phyloP scores from a whole-genome alignment of 2,797 vertebrate species.

The Sarcophilus harrisii region DNA sequence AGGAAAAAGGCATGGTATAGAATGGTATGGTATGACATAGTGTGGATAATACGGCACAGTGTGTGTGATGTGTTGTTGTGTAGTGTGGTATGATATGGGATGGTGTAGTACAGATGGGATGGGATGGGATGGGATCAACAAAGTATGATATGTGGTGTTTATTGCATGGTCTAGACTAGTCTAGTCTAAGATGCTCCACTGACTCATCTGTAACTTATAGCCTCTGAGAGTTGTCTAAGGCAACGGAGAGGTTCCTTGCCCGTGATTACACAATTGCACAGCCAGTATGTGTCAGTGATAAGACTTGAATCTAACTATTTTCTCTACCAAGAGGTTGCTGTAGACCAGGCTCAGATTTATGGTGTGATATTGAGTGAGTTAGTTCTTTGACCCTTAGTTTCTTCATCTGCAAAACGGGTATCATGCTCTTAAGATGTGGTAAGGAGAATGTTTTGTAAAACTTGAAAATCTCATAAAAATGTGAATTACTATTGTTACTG shows the following conservation, averaged over 20 bases:
- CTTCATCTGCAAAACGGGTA: not conserved
- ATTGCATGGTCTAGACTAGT: not conserved
- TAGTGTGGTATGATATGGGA: not conserved
- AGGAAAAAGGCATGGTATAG: not conserved
- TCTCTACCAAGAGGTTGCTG: not conserved
- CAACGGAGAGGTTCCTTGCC: not conserved
- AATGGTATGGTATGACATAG: too few species aligned
- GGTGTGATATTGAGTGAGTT: not conserved
- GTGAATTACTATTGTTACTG: not conserved
- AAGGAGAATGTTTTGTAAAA: not conserved
- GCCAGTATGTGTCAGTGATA: not conserved
- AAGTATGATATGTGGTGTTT: not conserved
- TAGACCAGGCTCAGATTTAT: not conserved
- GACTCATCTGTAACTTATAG: not conserved
- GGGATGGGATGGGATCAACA: not conserved
- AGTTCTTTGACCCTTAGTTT: not conserved
- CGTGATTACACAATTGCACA: not conserved
- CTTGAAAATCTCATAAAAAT: not conserved
- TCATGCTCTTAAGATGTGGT: not conserved
- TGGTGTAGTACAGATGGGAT: not conserved
- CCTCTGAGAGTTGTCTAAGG: not conserved
- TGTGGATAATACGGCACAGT: too few species aligned
- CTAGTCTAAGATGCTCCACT: not conserved
- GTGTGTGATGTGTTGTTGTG: not conserved
- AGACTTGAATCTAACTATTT: not conserved